phyloP scores from a whole-genome alignment of 2,888 invertebrate genomes.

The Dolichomitus sp. region DNA sequence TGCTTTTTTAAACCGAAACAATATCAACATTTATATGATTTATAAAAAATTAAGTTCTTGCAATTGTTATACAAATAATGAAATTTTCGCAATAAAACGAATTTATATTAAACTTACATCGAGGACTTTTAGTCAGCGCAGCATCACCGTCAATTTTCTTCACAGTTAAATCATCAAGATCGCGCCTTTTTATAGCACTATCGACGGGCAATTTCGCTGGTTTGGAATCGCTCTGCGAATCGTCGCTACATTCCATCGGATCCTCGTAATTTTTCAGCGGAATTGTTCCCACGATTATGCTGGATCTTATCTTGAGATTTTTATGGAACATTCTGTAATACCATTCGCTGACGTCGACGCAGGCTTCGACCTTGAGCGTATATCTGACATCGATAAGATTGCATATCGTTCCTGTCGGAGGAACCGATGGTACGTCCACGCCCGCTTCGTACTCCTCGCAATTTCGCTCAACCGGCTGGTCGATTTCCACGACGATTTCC shows the following conservation, averaged over 20 bases:
- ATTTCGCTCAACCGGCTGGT: slow-evolving; percentile 74
- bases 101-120: slow-evolving; percentile 32
- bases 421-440: slow-evolving; percentile 82
- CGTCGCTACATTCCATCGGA: slow-evolving; percentile 67
- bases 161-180: neutral
- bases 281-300: slow-evolving; percentile 77
- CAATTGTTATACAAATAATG: too few relatives aligned
- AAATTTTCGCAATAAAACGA: too few relatives aligned
- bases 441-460: slow-evolving; percentile 71
- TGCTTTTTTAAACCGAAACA: neutral
- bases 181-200: neutral
- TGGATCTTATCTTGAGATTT: slow-evolving; percentile 79
- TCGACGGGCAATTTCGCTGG: neutral
- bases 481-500: slow-evolving; percentile 81
- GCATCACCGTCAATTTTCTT: slow-evolving; percentile 26
- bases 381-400: slow-evolving; percentile 83
- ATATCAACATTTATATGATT: neutral
- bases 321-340: slow-evolving; percentile 82
- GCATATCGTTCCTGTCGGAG: slow-evolving; percentile 83
- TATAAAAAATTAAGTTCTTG: neutral
- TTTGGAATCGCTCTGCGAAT: slow-evolving; percentile 44
- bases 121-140: neutral
- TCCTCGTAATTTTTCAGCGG: slow-evolving; percentile 79
- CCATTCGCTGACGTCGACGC: slow-evolving; percentile 80
- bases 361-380: slow-evolving; percentile 81